Evolutionary conservation across 1,140 invertebrate species (phyloP).

Genomic region (Kradibia gibbosae): DNA sequence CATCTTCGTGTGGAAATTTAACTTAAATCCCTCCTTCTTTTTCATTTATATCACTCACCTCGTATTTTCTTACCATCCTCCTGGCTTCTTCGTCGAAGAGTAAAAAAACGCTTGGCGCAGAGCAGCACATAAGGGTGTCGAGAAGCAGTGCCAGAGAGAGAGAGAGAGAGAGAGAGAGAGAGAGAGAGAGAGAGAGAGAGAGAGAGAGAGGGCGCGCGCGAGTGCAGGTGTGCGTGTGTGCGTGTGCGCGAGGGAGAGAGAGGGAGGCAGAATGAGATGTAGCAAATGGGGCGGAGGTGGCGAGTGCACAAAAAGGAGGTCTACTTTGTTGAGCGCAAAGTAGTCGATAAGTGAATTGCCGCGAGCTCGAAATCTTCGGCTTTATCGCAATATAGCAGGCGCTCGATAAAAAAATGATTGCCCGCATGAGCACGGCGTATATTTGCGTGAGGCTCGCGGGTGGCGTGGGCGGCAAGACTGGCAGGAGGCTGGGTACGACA

Average conservation of each 20-base stretch:
- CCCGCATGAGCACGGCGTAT: conserved; percentile 17
- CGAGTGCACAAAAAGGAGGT: conserved; percentile 10
- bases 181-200: not conserved
- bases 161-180: no score
- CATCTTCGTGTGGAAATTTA: conserved; percentile 5
- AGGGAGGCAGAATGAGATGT: not conserved
- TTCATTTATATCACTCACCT: not conserved
- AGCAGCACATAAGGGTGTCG: not conserved
- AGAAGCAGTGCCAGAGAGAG: not conserved
- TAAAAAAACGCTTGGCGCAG: not conserved
- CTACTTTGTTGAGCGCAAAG: conserved; percentile 26
- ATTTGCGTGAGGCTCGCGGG: conserved; percentile 5
- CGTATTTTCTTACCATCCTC: not conserved
- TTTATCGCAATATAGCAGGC: conserved; percentile 33
- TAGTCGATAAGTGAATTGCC: conserved; percentile 47
- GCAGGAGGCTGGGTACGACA: no score
- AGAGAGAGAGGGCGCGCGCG: not conserved
- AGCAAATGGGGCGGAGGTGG: not conserved
- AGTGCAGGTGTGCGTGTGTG: no score
- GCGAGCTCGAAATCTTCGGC: conserved; percentile 37
- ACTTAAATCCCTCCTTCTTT: not conserved
- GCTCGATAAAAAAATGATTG: conserved; percentile 41
- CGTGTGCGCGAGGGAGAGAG: no score
- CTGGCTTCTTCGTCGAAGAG: not conserved
- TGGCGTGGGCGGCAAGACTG: not conserved